A percentile compares a stretch with the other conserved stretches of the same genome.
phyloP scores from a whole-genome alignment of 64 coral and sea anemone genomes.

The Porites lutea region DNA sequence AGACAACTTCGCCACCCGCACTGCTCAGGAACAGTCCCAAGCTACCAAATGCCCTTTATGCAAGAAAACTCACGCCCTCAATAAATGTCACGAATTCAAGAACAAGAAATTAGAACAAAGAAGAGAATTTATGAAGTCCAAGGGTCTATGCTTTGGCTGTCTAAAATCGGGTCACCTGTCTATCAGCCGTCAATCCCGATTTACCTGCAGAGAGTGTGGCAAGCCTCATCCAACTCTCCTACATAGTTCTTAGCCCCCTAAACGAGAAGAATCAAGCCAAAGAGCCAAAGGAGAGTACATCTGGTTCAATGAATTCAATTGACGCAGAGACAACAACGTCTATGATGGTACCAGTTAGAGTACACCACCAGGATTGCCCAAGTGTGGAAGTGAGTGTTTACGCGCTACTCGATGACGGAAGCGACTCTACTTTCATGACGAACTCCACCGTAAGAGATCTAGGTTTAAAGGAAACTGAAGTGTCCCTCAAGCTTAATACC shows the following conservation, averaged over 20 bases:
- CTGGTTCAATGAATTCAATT: neutral
- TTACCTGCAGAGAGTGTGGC: slow-evolving; percentile 20
- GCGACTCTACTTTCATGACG: slow-evolving; percentile 25
- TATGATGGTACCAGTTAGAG: neutral
- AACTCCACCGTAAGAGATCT: neutral
- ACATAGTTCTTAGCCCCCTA: neutral
- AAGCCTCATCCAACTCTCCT: slow-evolving; percentile 40
- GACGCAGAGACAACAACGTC: neutral
- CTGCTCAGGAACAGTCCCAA: neutral
- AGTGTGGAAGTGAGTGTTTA: neutral
- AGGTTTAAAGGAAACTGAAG: neutral
- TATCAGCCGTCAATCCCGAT: neutral
- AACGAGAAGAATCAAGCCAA: neutral
- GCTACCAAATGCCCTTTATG: neutral
- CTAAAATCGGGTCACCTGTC: slow-evolving; percentile 44
- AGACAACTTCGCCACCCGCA: slow-evolving; percentile 2
- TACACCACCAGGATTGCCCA: neutral
- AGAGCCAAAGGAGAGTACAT: neutral
- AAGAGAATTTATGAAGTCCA: neutral
- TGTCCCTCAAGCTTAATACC: slow-evolving; percentile 27
- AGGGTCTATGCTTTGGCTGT: slow-evolving; percentile 57
- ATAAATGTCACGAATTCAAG: neutral
- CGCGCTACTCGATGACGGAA: slow-evolving; percentile 27
- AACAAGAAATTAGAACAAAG: neutral
- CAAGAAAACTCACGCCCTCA: neutral